Evolutionary conservation across 1,140 invertebrate species (phyloP), one percentile per base, ranked within the genome.

Genomic region (Drosophila cardini): DNA sequence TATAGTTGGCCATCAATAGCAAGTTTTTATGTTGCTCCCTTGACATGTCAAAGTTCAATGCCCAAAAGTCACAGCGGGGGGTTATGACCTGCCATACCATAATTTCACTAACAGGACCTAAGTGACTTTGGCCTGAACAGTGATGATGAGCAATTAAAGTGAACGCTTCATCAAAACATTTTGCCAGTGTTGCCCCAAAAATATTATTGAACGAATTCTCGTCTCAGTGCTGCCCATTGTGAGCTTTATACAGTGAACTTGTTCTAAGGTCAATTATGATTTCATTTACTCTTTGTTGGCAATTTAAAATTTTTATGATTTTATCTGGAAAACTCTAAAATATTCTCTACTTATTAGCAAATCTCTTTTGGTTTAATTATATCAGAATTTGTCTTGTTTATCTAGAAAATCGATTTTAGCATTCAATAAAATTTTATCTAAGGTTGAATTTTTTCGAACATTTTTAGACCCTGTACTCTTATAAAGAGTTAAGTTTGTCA

Each of bases 81-180:
- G 48, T 15, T n/a, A 1, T 30, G 34, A 7, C 11, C 26, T 13
- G 34, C n/a, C 26, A 52, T 13, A 11, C 1, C 26, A 60, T n/a
- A 34, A 16, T 13, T 13, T 30, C 42, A 18, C 6, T 18, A 45
- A 13, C 42, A 21, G 10, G 26, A 18, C 21, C 42, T 34, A 46
- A 48, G 30, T 32, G 45, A 15, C 52, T 15, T 15, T 40, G 5
- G 21, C 4, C 21, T 26, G 21, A 48, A 38, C 32, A 46, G 72
- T 65, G 52, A 64, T 77, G 78, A 56, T 56, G 73, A 68, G 73
- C 78, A 80, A 77, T 80, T 81, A 80, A 80, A 81, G 73, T n/a
- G 16, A 81, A 63, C 62, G 61, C 56, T 80, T 72, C 40, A 72
- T 76, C 72, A 72, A 67, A 72, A 64, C 50, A 61, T 42, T 65